Evolutionary conservation across 2,888 invertebrate genomes (phyloP), one percentile per base, ranked within the genome.

Genomic region (Terebella lapidaria): DNA sequence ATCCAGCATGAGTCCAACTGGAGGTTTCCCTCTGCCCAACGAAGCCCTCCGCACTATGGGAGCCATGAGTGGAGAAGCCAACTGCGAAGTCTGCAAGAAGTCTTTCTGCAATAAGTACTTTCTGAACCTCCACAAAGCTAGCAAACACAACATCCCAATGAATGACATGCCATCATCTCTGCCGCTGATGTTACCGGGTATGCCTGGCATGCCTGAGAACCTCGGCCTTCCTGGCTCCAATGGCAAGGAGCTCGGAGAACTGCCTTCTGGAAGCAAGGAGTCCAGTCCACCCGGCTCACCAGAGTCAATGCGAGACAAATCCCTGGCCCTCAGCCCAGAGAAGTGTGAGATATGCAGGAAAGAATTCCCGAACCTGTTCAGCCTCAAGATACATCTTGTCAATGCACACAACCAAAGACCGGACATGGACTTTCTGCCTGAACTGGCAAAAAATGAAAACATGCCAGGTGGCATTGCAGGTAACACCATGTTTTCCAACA

Each of bases 311-410:
- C 18, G 49, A 52, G 35, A 20, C 46, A 59, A 15, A 56, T 47
- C 18, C 24, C 10, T 5, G 4, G 59, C 54, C 18, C 46, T 27
- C 5, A n/a, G n/a, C n/a, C n/a, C n/a, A n/a, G 25, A 53, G 28
- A n/a, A 24, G 22, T 77, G 77, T 63, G 72, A 72, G 26, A 65
- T 75, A 29, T 78, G 78, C 67, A 75, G 73, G 61, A 92, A 92
- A 77, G 92, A 93, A 79, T 93, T 93, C 77, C 92, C 91, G 79
- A 94, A 92, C 78, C 92, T 92, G 80, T 93, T 93, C 77, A 67
- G 71, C n/a, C 74, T 75, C 63, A 71, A 74, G 63, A 72, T 76
- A 58, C 78, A 78, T 60, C 68, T 74, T 49, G 71, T 77, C 47
- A 73, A 73, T 52, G 72, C 72, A 22, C 78, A 76, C 64, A 75